phyloP scores from a whole-genome alignment of 1,140 invertebrate genomes.

The Zaprionus lachaisei region DNA sequence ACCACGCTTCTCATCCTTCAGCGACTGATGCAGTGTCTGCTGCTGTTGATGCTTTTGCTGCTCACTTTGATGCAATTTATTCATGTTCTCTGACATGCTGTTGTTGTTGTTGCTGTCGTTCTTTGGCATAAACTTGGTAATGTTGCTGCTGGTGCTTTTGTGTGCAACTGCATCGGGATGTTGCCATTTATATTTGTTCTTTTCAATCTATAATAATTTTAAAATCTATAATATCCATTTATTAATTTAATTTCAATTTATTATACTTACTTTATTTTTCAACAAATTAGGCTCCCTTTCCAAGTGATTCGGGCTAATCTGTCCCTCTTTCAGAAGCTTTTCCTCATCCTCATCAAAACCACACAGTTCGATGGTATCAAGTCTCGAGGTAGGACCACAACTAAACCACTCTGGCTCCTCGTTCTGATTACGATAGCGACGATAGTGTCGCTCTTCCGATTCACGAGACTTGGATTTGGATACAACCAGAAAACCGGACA shows the following conservation, averaged over 20 bases:
- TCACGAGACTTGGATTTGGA: conserved; percentile 74
- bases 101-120: conserved; percentile 65
- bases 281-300: conserved; percentile 29
- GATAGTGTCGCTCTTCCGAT: conserved; percentile 65
- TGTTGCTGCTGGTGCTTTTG: conserved; percentile 13
- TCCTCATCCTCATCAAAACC: conserved; percentile 80
- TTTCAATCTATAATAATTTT: conserved; percentile 44
- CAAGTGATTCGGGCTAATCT: conserved; percentile 14
- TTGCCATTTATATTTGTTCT: conserved; percentile 65
- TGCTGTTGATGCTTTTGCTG: conserved; percentile 21
- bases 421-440: conserved; percentile 69
- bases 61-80: conserved; percentile 42
- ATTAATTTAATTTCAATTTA: background rate
- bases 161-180: conserved; percentile 46
- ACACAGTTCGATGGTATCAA: conserved; percentile 80
- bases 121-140: conserved; percentile 47
- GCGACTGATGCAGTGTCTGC: background rate
- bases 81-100: conserved; percentile 57
- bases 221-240: background rate
- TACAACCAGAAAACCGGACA: conserved; percentile 78
- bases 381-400: conserved; percentile 76
- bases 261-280: conserved; percentile 57
- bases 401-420: conserved; percentile 83
- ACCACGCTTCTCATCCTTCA: conserved; percentile 57
- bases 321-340: conserved; percentile 47